Conservation (phyloP, 2,888 invertebrate species). For the Cryptosula pallasiana region DNA sequence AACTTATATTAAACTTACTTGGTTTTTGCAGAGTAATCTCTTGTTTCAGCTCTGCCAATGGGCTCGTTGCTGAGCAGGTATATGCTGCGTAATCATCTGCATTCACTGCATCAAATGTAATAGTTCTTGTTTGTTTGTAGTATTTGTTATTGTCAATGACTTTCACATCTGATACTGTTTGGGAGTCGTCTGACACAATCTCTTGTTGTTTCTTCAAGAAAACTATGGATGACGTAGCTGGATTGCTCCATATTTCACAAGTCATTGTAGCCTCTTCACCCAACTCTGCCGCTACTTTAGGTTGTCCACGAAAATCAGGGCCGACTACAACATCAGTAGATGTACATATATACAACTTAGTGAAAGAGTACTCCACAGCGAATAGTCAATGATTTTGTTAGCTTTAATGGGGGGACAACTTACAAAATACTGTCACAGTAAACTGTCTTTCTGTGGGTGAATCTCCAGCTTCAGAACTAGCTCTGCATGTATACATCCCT, state of each 20-base stretch:
- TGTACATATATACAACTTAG: too few relatives aligned
- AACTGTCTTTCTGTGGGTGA: background rate
- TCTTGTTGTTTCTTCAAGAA: background rate
- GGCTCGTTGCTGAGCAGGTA: background rate
- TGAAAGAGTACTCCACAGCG: too few relatives aligned
- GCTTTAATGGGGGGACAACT: too few relatives aligned
- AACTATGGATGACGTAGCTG: background rate
- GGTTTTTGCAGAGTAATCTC: background rate
- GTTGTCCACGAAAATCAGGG: background rate
- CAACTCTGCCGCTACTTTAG: background rate
- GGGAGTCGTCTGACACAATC: background rate
- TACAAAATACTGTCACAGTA: background rate
- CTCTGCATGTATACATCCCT: background rate
- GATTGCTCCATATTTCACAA: constrained; percentile 1
- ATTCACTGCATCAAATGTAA: background rate
- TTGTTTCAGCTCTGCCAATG: background rate
- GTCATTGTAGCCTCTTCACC: constrained; percentile 4
- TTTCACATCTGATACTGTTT: background rate
- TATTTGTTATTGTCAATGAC: background rate
- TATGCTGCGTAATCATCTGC: background rate
- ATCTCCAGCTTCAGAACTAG: background rate
- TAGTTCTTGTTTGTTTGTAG: background rate
- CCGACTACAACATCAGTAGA: background rate
- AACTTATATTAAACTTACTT: too few relatives aligned
- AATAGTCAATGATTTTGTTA: too few relatives aligned